Evolutionary conservation across 37 sponge, comb jelly and placozoan genomes (phyloP).

Genomic region (Agelas oroides): DNA sequence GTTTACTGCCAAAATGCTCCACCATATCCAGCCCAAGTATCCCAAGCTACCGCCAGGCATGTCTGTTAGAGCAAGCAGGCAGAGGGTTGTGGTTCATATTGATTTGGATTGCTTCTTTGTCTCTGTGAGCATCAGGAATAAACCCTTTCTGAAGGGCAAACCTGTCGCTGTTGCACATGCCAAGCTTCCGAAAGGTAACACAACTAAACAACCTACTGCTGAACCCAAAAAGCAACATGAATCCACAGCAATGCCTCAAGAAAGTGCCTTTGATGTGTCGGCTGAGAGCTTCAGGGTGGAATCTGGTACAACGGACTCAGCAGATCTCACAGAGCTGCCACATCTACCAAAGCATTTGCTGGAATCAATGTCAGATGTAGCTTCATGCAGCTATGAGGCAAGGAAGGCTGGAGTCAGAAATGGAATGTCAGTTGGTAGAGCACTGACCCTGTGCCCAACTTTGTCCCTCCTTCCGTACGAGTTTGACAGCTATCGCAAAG

Average conservation of each 20-base stretch:
- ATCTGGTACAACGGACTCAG: not conserved
- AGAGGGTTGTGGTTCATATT: conserved; percentile 77
- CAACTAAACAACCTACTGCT: no score
- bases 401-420: conserved; percentile 78
- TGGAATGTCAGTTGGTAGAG: conserved; percentile 90
- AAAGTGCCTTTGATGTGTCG: not conserved
- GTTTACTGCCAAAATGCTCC: conserved; percentile 51
- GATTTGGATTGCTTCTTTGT: conserved; percentile 97
- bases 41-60: conserved; percentile 15
- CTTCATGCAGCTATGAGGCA: conserved; percentile 93
- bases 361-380: conserved; percentile 83
- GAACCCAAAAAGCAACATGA: not conserved
- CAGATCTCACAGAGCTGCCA: not conserved
- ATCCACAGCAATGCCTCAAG: not conserved
- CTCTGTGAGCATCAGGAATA: conserved; percentile 66
- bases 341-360: not conserved
- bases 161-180: conserved; percentile 92
- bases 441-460: conserved; percentile 87
- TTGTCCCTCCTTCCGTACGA: conserved; percentile 86
- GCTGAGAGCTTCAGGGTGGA: not conserved
- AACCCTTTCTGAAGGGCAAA: conserved; percentile 77
- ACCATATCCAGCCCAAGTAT: conserved; percentile 2
- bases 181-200: conserved; percentile 9
- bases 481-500: conserved; percentile 79
- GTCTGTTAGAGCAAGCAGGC: conserved; percentile 16